A percentile compares a stretch with the other conserved stretches of the same genome.
phyloP scores from a whole-genome alignment of 2,113 vertebrate species.

The Alethe diademata region DNA sequence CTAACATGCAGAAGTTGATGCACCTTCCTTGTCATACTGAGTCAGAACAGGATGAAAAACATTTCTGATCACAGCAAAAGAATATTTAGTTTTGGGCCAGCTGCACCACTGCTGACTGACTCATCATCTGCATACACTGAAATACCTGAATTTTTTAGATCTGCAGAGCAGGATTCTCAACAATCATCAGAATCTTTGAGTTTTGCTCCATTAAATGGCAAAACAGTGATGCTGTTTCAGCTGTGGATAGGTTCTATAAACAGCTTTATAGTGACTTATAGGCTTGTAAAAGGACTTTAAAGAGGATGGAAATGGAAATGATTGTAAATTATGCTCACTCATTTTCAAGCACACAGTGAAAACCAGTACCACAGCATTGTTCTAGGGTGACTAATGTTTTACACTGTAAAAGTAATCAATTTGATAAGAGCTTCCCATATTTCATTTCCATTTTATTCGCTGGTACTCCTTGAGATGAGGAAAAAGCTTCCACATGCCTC shows the following conservation, averaged over 20 bases:
- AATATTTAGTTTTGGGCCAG: background rate
- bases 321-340: background rate
- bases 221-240: background rate
- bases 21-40: background rate
- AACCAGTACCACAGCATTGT: background rate
- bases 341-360: background rate
- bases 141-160: background rate
- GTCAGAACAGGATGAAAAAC: background rate
- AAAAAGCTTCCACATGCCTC: background rate
- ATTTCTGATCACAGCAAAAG: background rate
- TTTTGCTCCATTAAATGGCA: background rate
- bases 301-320: background rate
- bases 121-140: background rate
- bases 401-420: background rate
- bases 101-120: background rate
- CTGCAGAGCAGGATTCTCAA: background rate
- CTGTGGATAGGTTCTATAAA: background rate
- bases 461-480: background rate
- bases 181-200: background rate
- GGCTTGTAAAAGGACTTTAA: conserved; percentile 6
- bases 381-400: conserved; percentile 1
- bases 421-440: conserved; percentile 3
- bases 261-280: background rate
- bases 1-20: background rate
- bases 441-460: background rate